Percentiles rank a stretch among this genome's conserved stretches.
phyloP scores from a whole-genome alignment of 1,140 invertebrate species.

The Oncopodura yosiiana region DNA sequence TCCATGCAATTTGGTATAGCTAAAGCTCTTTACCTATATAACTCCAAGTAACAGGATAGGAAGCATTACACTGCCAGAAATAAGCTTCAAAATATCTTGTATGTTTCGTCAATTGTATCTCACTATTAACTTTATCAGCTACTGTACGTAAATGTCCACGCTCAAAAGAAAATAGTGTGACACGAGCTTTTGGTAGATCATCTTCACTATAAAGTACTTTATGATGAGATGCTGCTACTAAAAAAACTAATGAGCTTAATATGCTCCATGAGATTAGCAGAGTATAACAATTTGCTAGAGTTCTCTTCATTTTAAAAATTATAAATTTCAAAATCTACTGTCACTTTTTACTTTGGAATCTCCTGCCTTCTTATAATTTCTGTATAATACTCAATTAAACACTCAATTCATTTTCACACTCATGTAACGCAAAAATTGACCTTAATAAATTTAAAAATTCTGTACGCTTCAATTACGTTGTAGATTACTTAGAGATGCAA shows the following conservation, averaged over 20 bases:
- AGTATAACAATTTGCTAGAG: neutral
- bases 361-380: too few relatives aligned
- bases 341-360: too few relatives aligned
- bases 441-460: too few relatives aligned
- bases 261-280: neutral
- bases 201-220: neutral
- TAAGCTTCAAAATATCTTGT: conserved; percentile 22
- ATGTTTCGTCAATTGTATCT: conserved; percentile 11
- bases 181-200: conserved; percentile 7
- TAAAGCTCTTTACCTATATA: conserved; percentile 26
- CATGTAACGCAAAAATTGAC: too few relatives aligned
- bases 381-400: too few relatives aligned
- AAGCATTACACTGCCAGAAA: conserved; percentile 25
- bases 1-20: neutral
- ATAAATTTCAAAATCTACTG: neutral
- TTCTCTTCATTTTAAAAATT: neutral
- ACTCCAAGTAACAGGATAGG: conserved; percentile 17
- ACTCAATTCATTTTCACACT: too few relatives aligned
- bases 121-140: conserved; percentile 12
- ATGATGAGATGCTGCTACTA: neutral
- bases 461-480: too few relatives aligned
- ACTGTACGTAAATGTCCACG: conserved; percentile 15
- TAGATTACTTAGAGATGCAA: too few relatives aligned
- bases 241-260: neutral
- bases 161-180: conserved; percentile 21